Base-by-base conservation (phyloP, 2,113 vertebrate species). In the Odobenus rosmarus region DNA sequence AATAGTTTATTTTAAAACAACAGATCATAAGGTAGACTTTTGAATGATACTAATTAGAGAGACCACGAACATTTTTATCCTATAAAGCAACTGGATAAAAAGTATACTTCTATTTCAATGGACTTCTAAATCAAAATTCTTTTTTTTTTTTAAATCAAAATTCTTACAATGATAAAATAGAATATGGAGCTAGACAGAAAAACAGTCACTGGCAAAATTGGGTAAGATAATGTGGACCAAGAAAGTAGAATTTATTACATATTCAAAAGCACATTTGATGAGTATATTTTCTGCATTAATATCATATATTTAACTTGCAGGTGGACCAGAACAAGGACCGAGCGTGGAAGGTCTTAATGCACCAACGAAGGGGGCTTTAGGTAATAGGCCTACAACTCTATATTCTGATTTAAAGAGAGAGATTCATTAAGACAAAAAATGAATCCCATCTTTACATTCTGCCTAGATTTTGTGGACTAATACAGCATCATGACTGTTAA, bases 331-430 rank as follows among this genome's bases (percentile, higher is more conserved):
- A 3, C 98, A 98, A 46, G 99, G 99, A 88, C 99, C 99, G 1
- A 99, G 98, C 51, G 99, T 99, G 62, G 99, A 99, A 51, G 98
- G 99, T 94, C 99, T 99, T 69, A 99, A 99, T 61, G 96, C 98
- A 28, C 99, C 99, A 33, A 99, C 99, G 1, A 99, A 99, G 98
- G 98, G 99, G 93, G 97, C 99, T 61, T 96, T 97, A 99, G 99
- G 99, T 99, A 99, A 98, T 31, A 19, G 59, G 0, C 33, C 5
- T 39, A 18, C 8, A 84, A 28, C 55, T 80, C 33, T 42, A 1
- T 13, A 26, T 62, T 94, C 33, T 61, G 59, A 51, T 23, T 39
- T 46, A 7, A 14, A 67, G n/a, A 46, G 1, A 31, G 28, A 42
- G 46, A 14, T 18, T 46, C 24, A 3, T 21, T 53, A 51, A 53